Evolutionary conservation across 2,888 invertebrate genomes (phyloP).

Genomic region (Pyrocoelia pectoralis): DNA sequence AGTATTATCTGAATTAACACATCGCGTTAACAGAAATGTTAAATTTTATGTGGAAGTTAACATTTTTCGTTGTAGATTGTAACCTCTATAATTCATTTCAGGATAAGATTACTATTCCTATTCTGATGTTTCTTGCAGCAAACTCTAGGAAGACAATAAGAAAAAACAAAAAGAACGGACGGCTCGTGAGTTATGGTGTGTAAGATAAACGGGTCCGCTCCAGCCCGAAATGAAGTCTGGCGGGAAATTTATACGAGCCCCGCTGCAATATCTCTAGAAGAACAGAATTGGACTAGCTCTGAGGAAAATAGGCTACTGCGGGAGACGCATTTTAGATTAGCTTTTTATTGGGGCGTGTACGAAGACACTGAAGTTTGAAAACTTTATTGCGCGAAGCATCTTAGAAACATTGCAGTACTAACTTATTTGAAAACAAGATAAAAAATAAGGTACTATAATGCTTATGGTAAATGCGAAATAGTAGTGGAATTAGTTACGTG

Average conservation of each 20-base stretch:
- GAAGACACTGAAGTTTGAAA: constrained; percentile 32
- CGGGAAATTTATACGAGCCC: constrained; percentile 62
- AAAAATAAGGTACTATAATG: constrained; percentile 7
- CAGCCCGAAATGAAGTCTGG: constrained; percentile 76
- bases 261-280: constrained; percentile 60
- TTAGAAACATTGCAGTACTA: constrained; percentile 12
- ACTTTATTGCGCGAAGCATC: constrained; percentile 28
- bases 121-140: constrained; percentile 59
- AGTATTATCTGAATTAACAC: constrained; percentile 31
- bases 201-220: constrained; percentile 76
- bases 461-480: not conserved
- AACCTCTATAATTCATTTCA: constrained; percentile 59
- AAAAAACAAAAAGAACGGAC: constrained; percentile 58
- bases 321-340: constrained; percentile 60
- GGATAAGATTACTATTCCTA: constrained; percentile 61
- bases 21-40: constrained; percentile 25
- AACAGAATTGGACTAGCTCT: constrained; percentile 61
- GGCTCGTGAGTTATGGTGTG: constrained; percentile 70
- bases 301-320: constrained; percentile 59
- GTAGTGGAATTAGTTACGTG: not conserved
- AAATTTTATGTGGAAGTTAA: constrained; percentile 41
- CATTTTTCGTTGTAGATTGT: constrained; percentile 52
- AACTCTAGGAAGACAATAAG: constrained; percentile 60
- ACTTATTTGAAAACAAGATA: not conserved
- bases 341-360: constrained; percentile 56